Base-by-base conservation (phyloP, 2,113 vertebrate genomes). In the Charadrius vociferus region DNA sequence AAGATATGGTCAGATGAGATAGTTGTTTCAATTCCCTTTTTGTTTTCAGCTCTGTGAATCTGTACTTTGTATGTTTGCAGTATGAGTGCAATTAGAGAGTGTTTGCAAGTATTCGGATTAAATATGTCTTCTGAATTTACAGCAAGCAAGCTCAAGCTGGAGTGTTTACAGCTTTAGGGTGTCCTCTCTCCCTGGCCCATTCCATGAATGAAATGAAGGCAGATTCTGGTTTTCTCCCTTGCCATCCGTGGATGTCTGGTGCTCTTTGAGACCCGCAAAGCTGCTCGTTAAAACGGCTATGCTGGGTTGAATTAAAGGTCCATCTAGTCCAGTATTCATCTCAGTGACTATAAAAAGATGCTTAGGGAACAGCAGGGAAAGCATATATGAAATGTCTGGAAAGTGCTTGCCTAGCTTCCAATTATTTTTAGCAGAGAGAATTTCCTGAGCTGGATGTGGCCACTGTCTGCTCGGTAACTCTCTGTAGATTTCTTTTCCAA, bases 391-490 rank as follows among this genome's bases (percentile, higher is more conserved):
- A 86, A 41, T 12, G 7, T 67, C 58, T 86, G 9, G 3, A 49
- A 88, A 73, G 36, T 59, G 49, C 49, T 79, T 77, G 75, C 72
- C 55, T 81, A 26, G 36, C 75, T 95, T 92, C 58, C 67, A 47
- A 65, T 82, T 93, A 94, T 93, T 96, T 97, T 95, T 85, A 96
- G 87, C 80, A 86, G 29, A 68, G 86, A 92, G 72, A 91, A 82
- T 94, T 97, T 95, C 90, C 90, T 93, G 90, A 95, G 56, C 84
- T 87, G 84, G 61, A 95, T 72, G 36, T 61, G 65, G 37, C 61
- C 45, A 29, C 78, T 91, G 49, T 68, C 62, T 75, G 52, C 81
- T 72, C 70, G 58, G 53, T 56, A 90, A 85, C 21, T 7, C 43
- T 36, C 49, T 45, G 58, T 27, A 75, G 43, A 26, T 85, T 79